Evolutionary conservation across 2,888 invertebrate genomes (phyloP).

Genomic region (Boloria euphrosyne): DNA sequence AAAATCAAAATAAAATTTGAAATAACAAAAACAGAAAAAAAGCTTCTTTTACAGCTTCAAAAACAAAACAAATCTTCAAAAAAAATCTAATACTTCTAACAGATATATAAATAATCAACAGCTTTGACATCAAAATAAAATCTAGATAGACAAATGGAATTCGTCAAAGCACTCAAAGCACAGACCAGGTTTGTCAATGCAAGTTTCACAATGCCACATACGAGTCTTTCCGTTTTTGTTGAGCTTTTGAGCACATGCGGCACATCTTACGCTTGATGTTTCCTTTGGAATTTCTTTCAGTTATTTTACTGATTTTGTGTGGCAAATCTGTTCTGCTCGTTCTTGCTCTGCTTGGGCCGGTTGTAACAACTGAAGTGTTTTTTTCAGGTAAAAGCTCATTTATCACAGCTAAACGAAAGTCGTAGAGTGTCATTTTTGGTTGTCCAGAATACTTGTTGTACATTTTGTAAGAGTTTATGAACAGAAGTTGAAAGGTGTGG

Average conservation of each 20-base stretch:
- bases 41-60: not conserved
- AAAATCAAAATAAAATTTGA: too few relatives aligned
- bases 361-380: not conserved
- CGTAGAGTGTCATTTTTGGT: slow-evolving; percentile 28
- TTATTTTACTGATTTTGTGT: slow-evolving; percentile 17
- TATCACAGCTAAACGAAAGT: slow-evolving; percentile 28
- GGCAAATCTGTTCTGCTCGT: too few relatives aligned
- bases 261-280: slow-evolving; percentile 19
- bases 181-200: slow-evolving; percentile 12
- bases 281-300: slow-evolving; percentile 18
- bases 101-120: not conserved
- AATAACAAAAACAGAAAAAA: too few relatives aligned
- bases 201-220: slow-evolving; percentile 16
- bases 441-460: slow-evolving; percentile 31
- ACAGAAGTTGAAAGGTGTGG: slow-evolving; percentile 28
- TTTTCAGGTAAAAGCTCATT: slow-evolving; percentile 18
- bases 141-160: slow-evolving; percentile 11
- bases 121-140: slow-evolving; percentile 6
- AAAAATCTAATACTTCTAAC: not conserved
- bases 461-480: slow-evolving; percentile 32
- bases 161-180: slow-evolving; percentile 18
- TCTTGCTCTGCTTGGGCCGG: slow-evolving; percentile 14
- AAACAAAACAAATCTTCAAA: too few relatives aligned
- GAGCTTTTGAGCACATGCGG: slow-evolving; percentile 19
- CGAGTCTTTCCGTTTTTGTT: slow-evolving; percentile 12